phyloP scores from a whole-genome alignment of 1,140 invertebrate genomes.

The Euura lappo region DNA sequence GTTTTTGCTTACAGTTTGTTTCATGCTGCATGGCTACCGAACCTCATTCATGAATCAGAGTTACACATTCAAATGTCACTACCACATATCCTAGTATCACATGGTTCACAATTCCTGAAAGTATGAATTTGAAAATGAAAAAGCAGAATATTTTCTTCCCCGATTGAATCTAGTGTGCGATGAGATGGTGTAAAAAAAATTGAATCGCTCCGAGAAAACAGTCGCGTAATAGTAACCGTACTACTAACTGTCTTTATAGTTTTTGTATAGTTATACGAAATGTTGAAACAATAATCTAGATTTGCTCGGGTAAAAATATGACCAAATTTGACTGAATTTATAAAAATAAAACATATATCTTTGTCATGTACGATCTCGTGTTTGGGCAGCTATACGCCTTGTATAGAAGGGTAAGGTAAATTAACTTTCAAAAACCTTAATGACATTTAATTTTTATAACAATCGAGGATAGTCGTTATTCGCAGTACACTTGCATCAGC shows the following conservation, averaged over 20 bases:
- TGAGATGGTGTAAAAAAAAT: not conserved
- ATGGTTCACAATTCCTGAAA: not conserved
- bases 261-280: not conserved
- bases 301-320: not conserved
- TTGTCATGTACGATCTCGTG: not conserved
- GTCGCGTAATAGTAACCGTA: not conserved
- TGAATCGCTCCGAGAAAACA: not conserved
- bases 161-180: too few relatives aligned
- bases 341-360: not conserved
- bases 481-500: not conserved
- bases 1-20: constrained; percentile 3
- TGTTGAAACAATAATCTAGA: not conserved
- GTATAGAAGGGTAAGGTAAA: constrained; percentile 3
- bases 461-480: not conserved
- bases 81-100: not conserved
- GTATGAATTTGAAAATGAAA: not conserved
- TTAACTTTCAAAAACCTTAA: not conserved
- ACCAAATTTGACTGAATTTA: not conserved
- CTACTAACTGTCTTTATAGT: not conserved
- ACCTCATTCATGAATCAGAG: not conserved
- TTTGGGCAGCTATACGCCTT: not conserved
- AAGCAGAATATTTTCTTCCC: too few relatives aligned
- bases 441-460: not conserved
- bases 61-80: not conserved
- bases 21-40: not conserved